Percentiles rank a stretch among this genome's conserved stretches.
Evolutionary conservation across 2,797 vertebrate species (phyloP).

Genomic region (Fistularia tabacaria): DNA sequence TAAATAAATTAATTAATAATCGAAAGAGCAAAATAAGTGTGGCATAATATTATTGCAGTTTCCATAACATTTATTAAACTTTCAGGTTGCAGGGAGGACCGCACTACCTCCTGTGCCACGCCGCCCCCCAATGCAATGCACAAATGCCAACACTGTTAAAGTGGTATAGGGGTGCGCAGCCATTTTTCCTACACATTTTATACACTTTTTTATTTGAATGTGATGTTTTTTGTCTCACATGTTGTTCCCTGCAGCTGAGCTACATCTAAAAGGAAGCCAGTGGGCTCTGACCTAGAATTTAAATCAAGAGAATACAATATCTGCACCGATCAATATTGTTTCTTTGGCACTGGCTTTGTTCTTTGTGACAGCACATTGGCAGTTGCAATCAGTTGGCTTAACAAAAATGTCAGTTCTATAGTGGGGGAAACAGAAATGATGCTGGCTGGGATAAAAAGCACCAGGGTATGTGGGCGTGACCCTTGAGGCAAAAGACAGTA

Average conservation of each 20-base stretch:
- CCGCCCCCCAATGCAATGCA: too few relatives aligned
- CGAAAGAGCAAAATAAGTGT: too few relatives aligned
- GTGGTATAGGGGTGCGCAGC: too few relatives aligned
- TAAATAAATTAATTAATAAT: too few relatives aligned
- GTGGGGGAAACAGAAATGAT: conserved; percentile 35
- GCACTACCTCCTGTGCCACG: too few relatives aligned
- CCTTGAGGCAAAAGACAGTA: conserved; percentile 35
- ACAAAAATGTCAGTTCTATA: conserved; percentile 42
- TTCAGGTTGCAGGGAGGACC: too few relatives aligned
- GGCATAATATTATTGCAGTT: too few relatives aligned
- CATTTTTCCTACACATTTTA: too few relatives aligned
- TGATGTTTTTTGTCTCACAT: not conserved
- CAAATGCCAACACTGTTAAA: too few relatives aligned
- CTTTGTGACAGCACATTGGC: conserved; percentile 40
- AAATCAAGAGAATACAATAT: conserved; percentile 24
- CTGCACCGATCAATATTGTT: conserved; percentile 50
- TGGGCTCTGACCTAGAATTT: conserved; percentile 55
- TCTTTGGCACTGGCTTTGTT: conserved; percentile 25
- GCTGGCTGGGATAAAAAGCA: conserved; percentile 30
- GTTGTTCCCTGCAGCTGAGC: conserved; percentile 11
- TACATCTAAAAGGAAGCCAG: conserved; percentile 26
- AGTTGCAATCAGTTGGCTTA: conserved; percentile 33
- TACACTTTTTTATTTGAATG: too few relatives aligned
- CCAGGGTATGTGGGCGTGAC: conserved; percentile 49
- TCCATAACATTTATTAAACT: too few relatives aligned